These are phyloP conservation scores for Zootermopsis nevadensis DNA, from an alignment of 2,888 invertebrate genomes.

Conservation along the genomic window DNA sequence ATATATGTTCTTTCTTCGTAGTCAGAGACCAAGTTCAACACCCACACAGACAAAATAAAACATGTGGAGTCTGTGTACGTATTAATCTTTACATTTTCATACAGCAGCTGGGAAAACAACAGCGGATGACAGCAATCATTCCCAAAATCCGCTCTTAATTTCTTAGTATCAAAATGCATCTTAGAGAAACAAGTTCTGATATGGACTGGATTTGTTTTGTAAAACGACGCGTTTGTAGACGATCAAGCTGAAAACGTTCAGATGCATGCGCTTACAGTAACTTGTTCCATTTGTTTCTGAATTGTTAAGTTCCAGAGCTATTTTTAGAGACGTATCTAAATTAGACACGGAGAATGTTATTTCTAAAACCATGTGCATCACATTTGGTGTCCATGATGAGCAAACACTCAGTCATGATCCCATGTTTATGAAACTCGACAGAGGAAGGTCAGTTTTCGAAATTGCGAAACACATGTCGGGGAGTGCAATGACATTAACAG, in stretches of 20 bases:
- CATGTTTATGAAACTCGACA: not conserved
- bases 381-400: not conserved
- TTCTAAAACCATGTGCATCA: not conserved
- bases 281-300: not conserved
- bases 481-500: not conserved
- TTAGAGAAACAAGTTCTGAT: too few relatives aligned
- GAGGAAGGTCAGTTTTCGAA: not conserved
- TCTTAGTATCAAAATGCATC: too few relatives aligned
- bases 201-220: too few relatives aligned
- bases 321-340: not conserved
- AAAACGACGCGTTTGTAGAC: not conserved
- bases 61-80: too few relatives aligned
- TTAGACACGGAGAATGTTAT: not conserved
- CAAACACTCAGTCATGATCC: not conserved
- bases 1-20: too few relatives aligned
- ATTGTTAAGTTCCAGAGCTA: not conserved
- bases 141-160: too few relatives aligned
- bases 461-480: not conserved
- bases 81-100: too few relatives aligned
- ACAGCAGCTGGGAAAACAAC: too few relatives aligned
- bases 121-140: too few relatives aligned
- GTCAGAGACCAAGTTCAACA: too few relatives aligned
- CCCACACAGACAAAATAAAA: too few relatives aligned
- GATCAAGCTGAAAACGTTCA: not conserved
- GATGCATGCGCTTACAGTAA: not conserved